Percentiles rank a stretch among this genome's conserved stretches.
These are phyloP conservation scores for Anas georgica DNA, from an alignment of 2,797 vertebrate species.

Conservation along the genomic window DNA sequence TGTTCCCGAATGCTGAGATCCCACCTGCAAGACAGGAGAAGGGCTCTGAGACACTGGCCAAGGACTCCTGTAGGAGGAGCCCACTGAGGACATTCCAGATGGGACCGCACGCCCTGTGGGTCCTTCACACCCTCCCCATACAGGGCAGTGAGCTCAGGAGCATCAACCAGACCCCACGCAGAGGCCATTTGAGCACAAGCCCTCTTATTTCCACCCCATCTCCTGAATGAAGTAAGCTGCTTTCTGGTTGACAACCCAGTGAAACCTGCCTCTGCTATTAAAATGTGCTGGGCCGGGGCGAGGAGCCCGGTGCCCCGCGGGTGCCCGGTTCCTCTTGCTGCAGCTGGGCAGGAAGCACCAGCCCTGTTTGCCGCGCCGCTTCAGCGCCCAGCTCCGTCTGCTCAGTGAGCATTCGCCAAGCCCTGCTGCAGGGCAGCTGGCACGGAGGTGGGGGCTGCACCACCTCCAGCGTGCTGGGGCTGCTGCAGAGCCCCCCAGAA, in stretches of 20 bases:
- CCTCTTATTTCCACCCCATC: background rate
- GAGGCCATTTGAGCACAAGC: background rate
- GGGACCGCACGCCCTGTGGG: rapidly evolving
- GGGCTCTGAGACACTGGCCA: background rate
- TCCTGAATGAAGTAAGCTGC: background rate
- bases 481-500: background rate
- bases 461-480: background rate
- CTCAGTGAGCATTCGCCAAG: rapidly evolving
- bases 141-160: background rate
- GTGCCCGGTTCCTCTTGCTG: conserved; percentile 62
- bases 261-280: background rate
- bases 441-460: background rate
- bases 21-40: conserved; percentile 44
- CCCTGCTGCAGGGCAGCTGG: rapidly evolving
- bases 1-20: background rate
- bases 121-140: background rate
- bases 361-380: conserved; percentile 47
- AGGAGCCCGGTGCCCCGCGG: background rate
- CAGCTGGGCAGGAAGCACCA: conserved; percentile 71
- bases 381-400: background rate
- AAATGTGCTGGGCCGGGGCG: background rate
- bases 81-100: background rate
- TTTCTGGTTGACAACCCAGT: background rate
- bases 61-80: background rate
- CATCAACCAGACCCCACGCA: background rate